Evolutionary conservation across 2,888 invertebrate genomes (phyloP).

Genomic region (Oscheius onirici): DNA sequence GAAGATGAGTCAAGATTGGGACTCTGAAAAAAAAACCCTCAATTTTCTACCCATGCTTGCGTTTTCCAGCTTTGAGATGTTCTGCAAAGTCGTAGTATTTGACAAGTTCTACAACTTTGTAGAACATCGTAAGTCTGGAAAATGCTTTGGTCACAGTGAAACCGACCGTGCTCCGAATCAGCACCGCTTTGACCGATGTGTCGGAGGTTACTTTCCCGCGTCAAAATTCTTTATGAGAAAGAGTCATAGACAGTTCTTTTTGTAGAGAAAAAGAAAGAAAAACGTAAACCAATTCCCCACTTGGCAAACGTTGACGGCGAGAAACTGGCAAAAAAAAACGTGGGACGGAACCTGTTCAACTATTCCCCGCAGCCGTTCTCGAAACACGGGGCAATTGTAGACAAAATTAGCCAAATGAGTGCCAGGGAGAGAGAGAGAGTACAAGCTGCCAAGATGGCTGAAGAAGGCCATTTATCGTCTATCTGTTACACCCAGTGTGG

Average conservation of each 20-base stretch:
- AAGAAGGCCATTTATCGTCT: conserved; percentile 18
- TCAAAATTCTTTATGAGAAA: no score
- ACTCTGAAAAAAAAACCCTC: neutral
- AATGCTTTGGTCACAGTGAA: neutral
- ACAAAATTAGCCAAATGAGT: neutral
- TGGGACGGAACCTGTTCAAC: neutral
- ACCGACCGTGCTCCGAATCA: neutral
- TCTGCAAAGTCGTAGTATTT: no score
- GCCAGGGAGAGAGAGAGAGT: neutral
- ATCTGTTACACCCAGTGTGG: conserved; percentile 23
- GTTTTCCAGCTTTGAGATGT: no score
- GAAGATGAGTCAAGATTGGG: neutral
- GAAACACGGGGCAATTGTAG: neutral
- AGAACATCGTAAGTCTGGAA: no score
- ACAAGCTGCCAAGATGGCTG: neutral
- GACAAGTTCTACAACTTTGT: no score
- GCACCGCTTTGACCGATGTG: no score
- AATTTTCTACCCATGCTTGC: no score
- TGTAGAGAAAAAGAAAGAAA: no score
- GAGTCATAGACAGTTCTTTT: no score
- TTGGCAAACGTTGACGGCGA: neutral
- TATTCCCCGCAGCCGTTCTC: neutral
- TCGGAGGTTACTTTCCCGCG: no score
- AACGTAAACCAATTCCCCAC: neutral
- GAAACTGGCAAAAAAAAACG: neutral